Base-by-base conservation (phyloP, 1,140 invertebrate genomes). In the Centruroides sculpturatus region DNA sequence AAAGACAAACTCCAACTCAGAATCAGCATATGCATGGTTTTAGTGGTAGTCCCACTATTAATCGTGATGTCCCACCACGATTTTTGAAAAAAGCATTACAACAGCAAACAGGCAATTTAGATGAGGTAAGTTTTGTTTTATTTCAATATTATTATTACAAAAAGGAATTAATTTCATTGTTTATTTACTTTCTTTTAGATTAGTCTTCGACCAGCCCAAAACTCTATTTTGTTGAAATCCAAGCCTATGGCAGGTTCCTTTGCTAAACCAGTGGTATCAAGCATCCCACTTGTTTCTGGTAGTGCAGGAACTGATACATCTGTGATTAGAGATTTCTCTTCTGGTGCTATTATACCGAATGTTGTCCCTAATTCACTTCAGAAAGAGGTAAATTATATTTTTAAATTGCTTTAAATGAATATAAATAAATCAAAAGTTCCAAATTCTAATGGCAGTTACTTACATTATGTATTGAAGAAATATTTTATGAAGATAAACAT, bases 181-280 rank as follows among this genome's bases (percentile, higher is more conserved):
- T 23, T 23, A 23, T 23, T 23, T 23, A 23, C 23, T 23, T 23
- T 23, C 23, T 23, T 23, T 23, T 34, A 23, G 55, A 68, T 66
- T 34, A 66, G 63, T 53, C 82, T 96, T 68, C 81, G 92, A 69
- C 93, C 92, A 59, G 84, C 87, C 56, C 83, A 87, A 64, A 90
- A 89, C 72, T 91, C 88, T 55, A 85, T 92, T 81, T 80, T 92
- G 69, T 87, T 92, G 74, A 92, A 90, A 71, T 87, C 89, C n/a
- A 76, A 76, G 61, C 72, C 73, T 12, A 73, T 75, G n/a, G 71
- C 70, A 35, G 72, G 72, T 8, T 51, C 55, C 23, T 64, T 61
- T 52, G 49, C 50, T 13, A 59, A 61, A n/a, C 47, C 55, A 35
- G 41, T 41, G 41, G 8, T 41, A 41, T 53, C 61, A 13, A 59